phyloP scores from a whole-genome alignment of 2,113 vertebrate genomes.

The Corythaixoides concolor region DNA sequence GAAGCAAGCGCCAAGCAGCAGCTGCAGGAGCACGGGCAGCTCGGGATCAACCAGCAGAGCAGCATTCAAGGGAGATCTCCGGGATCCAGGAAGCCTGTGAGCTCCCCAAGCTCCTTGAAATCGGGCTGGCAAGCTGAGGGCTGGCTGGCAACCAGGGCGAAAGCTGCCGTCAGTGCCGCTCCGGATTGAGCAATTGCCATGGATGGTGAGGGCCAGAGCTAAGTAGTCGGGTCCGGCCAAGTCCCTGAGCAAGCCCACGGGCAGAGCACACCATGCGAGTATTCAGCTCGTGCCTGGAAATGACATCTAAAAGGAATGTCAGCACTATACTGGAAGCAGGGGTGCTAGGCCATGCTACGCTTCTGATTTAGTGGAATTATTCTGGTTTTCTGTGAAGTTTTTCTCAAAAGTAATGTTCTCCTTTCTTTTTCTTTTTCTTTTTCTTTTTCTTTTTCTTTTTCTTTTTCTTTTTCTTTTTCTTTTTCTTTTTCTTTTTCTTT shows the following conservation, averaged over 20 bases:
- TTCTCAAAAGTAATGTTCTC: not conserved
- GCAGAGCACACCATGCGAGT: not conserved
- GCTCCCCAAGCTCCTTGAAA: not conserved
- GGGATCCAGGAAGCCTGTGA: not conserved
- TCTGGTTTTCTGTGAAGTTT: not conserved
- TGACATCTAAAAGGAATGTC: not conserved
- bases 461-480: no score
- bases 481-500: no score
- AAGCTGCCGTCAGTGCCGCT: not conserved
- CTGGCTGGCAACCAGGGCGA: fast-evolving
- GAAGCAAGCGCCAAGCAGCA: not conserved
- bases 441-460: no score
- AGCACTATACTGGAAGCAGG: not conserved
- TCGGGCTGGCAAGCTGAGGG: not conserved
- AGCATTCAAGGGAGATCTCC: not conserved
- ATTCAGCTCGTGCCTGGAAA: not conserved
- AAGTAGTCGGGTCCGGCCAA: fast-evolving
- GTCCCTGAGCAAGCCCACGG: not conserved
- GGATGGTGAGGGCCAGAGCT: not conserved
- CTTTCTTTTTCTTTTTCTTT: no score
- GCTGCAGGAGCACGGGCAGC: not conserved
- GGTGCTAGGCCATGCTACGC: not conserved
- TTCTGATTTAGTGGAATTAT: not conserved
- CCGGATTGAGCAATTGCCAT: not conserved
- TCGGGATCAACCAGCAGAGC: not conserved